Evolutionary conservation across 1,140 invertebrate species (phyloP).

Genomic region (Cyrtorhinus lividipennis): DNA sequence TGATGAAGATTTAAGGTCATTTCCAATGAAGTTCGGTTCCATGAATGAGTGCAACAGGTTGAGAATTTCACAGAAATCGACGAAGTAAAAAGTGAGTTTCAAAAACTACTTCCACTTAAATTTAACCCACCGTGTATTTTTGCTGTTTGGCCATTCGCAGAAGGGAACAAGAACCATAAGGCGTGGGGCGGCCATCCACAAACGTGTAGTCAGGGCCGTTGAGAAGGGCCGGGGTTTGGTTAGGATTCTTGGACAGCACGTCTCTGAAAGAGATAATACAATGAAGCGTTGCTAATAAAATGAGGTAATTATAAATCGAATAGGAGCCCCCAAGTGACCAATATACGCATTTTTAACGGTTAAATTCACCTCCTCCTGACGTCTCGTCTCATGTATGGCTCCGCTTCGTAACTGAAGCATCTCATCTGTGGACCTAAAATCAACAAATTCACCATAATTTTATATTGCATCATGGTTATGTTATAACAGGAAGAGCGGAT

Average conservation of each 20-base stretch:
- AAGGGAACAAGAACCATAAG: constrained; percentile 21
- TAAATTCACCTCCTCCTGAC: not conserved
- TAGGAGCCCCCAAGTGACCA: no score
- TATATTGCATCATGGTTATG: no score
- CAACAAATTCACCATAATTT: no score
- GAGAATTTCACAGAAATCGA: no score
- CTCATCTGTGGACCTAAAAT: no score
- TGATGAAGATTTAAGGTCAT: no score
- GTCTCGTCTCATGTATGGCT: not conserved
- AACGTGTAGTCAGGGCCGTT: constrained; percentile 23
- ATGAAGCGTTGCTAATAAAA: not conserved
- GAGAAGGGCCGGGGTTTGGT: not conserved
- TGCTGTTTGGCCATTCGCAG: constrained; percentile 20
- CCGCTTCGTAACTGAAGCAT: not conserved
- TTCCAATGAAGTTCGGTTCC: no score
- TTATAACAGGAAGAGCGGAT: no score
- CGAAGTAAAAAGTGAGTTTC: no score
- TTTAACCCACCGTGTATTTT: constrained; percentile 22
- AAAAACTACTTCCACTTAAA: no score
- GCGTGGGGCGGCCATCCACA: constrained; percentile 23
- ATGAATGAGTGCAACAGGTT: no score
- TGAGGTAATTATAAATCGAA: not conserved
- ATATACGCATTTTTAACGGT: not conserved
- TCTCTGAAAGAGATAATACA: not conserved
- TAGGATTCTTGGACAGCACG: not conserved